Base-by-base conservation (phyloP, 2,113 vertebrate species). In the Myxocyprinus asiaticus region DNA sequence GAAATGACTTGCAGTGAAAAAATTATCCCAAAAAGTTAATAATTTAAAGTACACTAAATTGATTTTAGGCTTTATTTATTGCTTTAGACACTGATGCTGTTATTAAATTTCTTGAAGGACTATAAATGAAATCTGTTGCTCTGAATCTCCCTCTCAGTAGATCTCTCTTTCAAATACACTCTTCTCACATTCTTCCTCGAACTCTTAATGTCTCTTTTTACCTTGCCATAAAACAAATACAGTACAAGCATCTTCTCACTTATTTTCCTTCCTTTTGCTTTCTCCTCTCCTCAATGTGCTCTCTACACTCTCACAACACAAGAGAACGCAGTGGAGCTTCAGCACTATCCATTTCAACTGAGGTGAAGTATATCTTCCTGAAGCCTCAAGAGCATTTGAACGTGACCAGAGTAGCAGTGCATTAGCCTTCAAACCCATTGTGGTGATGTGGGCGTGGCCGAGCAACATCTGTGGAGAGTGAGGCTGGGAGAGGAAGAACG, bases 211-310 rank as follows among this genome's bases (percentile, higher is more conserved):
- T 59, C 15, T 55, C 45, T 69, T 78, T 62, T n/a, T 33, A 63
- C 33, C 48, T 51, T 45, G 5, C 9, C 53, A 17, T 70, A 74
- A 74, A 63, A 78, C 67, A 61, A 22, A 78, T 7, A 58, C 22
- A 67, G 47, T 12, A 10, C 53, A 71, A 33, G 15, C 15, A 22
- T 7, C 43, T 17, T 59, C 7, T 7, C 58, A 48, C 45, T 62
- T 74, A 48, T 48, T 62, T 10, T 59, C 17, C 45, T 78, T 67
- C 9, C 14, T 55, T 4, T 64, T 59, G 7, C 59, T 56, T 58
- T 50, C 51, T 4, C 15, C 4, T 50, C 33, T 15, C 67, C 15
- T 70, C 45, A 62, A 61, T n/a, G 48, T 74, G n/a, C 55, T 12
- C 55, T 58, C 55, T n/a, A 56, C 55, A n/a, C 55, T n/a, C 50